Evolutionary conservation across 1,140 invertebrate genomes (phyloP), one percentile per base, ranked within the genome.

Genomic region (Triops cancriformis): DNA sequence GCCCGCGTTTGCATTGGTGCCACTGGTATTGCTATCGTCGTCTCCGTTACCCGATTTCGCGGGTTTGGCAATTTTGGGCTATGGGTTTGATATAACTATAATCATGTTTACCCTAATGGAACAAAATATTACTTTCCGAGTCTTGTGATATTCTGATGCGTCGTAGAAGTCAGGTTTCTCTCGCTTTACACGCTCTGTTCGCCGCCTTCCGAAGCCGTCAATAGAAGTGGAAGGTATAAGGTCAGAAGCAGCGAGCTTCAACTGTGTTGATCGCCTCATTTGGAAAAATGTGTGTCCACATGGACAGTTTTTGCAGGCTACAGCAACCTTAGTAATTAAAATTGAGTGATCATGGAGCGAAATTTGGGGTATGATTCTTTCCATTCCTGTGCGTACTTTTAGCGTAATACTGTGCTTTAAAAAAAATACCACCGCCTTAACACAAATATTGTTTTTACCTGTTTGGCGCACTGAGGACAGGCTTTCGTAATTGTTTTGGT

Each of bases 121-220:
- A 76, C 1, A 76, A 73, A 76, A 42, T 77, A 77, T 80, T 80
- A 87, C 85, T 82, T 88, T 90, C 82, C 88, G 87, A 37, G 91
- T 89, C 82, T 90, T 90, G 79, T 91, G 89, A 87, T 90, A 89
- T 86, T 93, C 91, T 80, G 92, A 87, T 10, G 91, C 89, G 86
- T 94, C 92, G 80, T 93, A 94, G 85, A 92, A 94, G 87, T 93
- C 91, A 42, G 91, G 91, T 82, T 93, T 92, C 77, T 91, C 90
- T 76, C 92, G 84, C 81, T 92, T 89, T 18, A 93, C 89, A 77
- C 92, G 84, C 80, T 91, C 91, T 0, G 92, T 93, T 78, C 92
- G 85, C 72, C 92, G 82, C 72, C 88, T 85, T 51, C 87, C 83
- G 2, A 83, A 80, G 73, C 82, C 83, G 12, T 81, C 87, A 26